Base-by-base conservation (phyloP, 2,113 vertebrate species). In the Probosciger aterrimus region DNA sequence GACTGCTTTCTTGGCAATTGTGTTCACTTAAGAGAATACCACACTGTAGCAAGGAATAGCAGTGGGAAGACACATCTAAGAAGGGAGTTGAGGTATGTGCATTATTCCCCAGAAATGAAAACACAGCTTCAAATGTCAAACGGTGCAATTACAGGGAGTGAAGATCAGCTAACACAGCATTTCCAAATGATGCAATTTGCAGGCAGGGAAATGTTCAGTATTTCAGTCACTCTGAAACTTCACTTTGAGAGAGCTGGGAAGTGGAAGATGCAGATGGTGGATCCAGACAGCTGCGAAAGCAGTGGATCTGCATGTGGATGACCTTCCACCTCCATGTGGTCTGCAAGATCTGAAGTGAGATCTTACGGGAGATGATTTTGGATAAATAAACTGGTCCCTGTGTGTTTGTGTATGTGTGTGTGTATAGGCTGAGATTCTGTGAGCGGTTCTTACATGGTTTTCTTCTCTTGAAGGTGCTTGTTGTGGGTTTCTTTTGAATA, bases 21-120 rank as follows among this genome's bases (percentile, higher is more conserved):
- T n/a, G 22, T 78, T 82, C 69, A 69, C 77, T 91, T 93, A 71
- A 87, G 82, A 93, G 76, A 78, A 86, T 81, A 86, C 65, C 43
- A 76, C 76, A 91, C 60, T 70, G 80, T 35, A 82, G 46, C 44
- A 87, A 92, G 62, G 74, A 89, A 92, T 87, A 82, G 83, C 75
- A 69, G 77, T 87, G 65, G 94, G 83, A 82, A 89, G 83, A 92
- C 83, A 92, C 65, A 44, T 95, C 73, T 70, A 77, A 95, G 57
- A 82, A 79, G 50, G 69, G 60, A 78, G 20, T 75, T 91, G 81
- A 89, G 57, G 74, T 62, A 81, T 94, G 50, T 84, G 39, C 35
- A 16, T 88, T 93, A 70, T 92, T 92, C 60, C 82, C 47, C 86
- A 89, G 65, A 86, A 93, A 89, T 39, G 52, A 92, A 92, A 95